These are phyloP conservation scores for Adoxophyes honmai DNA, from an alignment of 1,140 invertebrate species.

Conservation along the genomic window DNA sequence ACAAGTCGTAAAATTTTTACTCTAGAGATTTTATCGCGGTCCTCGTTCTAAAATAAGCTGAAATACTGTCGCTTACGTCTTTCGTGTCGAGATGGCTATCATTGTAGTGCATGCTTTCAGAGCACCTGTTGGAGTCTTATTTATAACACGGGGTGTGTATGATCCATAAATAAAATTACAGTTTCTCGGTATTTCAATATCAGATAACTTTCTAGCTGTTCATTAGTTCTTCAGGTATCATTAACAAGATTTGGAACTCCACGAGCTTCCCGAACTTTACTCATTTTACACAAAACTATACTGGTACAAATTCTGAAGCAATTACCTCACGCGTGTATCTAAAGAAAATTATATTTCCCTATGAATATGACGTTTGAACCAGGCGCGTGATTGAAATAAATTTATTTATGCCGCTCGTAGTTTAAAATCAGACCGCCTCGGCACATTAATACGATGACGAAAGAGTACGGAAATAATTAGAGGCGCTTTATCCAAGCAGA, in stretches of 20 bases:
- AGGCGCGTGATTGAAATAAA: no score
- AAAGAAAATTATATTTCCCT: not conserved
- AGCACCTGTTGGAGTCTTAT: constrained; percentile 43
- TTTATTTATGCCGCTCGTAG: constrained; percentile 13
- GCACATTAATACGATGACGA: constrained; percentile 52
- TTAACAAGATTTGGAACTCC: no score
- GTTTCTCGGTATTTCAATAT: no score
- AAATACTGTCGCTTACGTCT: constrained; percentile 25
- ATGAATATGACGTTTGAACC: no score
- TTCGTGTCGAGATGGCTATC: constrained; percentile 27
- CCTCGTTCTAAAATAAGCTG: constrained; percentile 30
- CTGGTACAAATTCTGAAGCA: no score
- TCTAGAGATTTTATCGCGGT: constrained; percentile 33
- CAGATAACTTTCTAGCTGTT: no score
- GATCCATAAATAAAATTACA: no score
- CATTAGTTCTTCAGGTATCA: no score
- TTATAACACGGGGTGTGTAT: constrained; percentile 25
- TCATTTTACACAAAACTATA: no score
- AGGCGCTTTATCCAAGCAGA: constrained; percentile 59
- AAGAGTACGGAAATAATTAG: constrained; percentile 68
- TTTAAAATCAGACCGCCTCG: constrained; percentile 32
- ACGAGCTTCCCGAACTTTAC: no score
- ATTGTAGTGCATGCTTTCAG: constrained; percentile 34
- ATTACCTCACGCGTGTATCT: no score
- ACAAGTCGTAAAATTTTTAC: constrained; percentile 39